phyloP scores from a whole-genome alignment of 2,888 invertebrate genomes.

The Bellardia pandia region DNA sequence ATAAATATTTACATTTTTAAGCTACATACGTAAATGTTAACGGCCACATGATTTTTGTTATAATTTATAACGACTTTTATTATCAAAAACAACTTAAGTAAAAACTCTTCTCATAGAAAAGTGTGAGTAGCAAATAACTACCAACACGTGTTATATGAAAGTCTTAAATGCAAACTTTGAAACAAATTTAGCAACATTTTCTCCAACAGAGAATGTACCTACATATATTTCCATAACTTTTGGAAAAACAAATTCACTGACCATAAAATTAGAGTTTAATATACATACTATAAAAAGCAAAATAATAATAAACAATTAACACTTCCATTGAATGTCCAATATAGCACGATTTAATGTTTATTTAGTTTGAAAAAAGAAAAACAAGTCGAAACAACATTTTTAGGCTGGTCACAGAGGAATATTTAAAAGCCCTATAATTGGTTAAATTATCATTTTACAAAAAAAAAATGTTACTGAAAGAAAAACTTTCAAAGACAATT shows the following conservation, averaged over 20 bases:
- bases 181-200: background rate
- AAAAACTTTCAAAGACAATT: too few relatives aligned
- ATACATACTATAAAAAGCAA: background rate
- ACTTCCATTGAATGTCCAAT: constrained; percentile 55
- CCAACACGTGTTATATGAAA: constrained; percentile 17
- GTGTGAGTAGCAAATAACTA: background rate
- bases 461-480: too few relatives aligned
- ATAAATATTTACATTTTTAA: constrained; percentile 21
- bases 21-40: background rate
- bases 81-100: background rate
- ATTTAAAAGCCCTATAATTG: background rate
- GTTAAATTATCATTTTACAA: too few relatives aligned
- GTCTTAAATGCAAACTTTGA: constrained; percentile 17
- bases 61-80: background rate
- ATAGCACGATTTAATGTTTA: constrained; percentile 57
- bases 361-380: constrained; percentile 34
- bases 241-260: constrained; percentile 37
- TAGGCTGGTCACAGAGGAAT: background rate
- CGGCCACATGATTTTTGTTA: constrained; percentile 39
- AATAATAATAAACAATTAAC: constrained; percentile 61
- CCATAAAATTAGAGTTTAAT: constrained; percentile 28
- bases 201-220: background rate
- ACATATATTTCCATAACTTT: constrained; percentile 25
- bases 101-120: background rate
- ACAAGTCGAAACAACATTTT: background rate